Base-by-base conservation (phyloP, 2,797 vertebrate genomes). In the Xyrichtys novacula region DNA sequence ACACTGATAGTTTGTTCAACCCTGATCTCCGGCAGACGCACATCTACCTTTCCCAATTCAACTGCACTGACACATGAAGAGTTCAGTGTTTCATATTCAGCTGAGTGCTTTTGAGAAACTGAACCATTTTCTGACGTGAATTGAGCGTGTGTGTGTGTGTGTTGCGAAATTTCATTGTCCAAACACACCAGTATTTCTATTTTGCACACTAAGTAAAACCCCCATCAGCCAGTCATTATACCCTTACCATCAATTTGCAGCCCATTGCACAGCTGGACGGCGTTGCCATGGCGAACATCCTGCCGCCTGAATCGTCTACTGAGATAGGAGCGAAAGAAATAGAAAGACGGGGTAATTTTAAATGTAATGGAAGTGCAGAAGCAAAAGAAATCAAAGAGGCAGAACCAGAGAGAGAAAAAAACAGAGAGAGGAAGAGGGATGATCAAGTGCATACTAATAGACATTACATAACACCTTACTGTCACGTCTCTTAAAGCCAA, bases 251-350 rank as follows among this genome's bases (percentile, higher is more conserved):
- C 95, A 86, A 96, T 94, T 87, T 97, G 96, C 76, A 98, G 95
- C 60, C 97, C 98, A 74, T 96, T 96, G 89, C 98, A 99, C 83
- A 98, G 96, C 92, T 98, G 97, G 7, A 95, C 96, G 0, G 97
- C 98, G 76, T 99, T 98, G 76, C 97, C 98, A 56, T 99, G 97
- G 66, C 97, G 96, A 86, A 99, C 92, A 55, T 99, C 98, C 81
- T 99, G 98, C 79, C 98, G 94, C 86, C 98, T 96, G 92, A 98
- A 99, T 55, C 98, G 95, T 86, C 98, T 96, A 83, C 52, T 89
- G 72, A 78, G 66, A 83, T 77, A 17, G 61, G 64, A 71, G 69
- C 39, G 19, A 58, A 71, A 28, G 34, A 65, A 23, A 55, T 11
- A 59, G 59, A 71, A 26, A 72, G 23, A 22, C 2, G 23, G 67